Evolutionary conservation across 2,797 vertebrate genomes (phyloP), one percentile per base, ranked within the genome.

Genomic region (Gymnoscopelus braueri): DNA sequence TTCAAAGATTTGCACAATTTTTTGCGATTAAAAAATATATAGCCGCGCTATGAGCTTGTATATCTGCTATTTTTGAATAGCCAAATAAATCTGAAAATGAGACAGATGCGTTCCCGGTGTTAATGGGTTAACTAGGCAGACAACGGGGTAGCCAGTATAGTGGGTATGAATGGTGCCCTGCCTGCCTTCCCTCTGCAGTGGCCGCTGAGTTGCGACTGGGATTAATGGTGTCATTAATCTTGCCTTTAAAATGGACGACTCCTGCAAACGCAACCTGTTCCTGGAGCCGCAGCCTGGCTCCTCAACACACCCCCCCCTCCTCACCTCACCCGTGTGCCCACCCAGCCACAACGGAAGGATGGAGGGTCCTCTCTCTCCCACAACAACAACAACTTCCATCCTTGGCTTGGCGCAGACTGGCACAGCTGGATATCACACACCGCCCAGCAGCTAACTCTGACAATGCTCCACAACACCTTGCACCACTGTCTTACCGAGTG

Each of bases 171-270:
- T 88, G 81, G 67, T 78, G 76, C 19, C 19, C 19, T 19, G 32
- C 67, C 77, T 6, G 63, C 82, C 77, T 62, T 55, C 81, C 77
- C 81, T 73, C 84, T 83, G 82, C 78, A 84, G 83, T 51, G 72
- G 82, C 74, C 78, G 68, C 39, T 44, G 39, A 44, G 39, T 9
- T 44, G 39, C 81, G 89, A 88, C 89, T 59, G 78, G 81, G 78
- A 91, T 92, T 91, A 91, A 91, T 92, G 82, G 78, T 85, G 79
- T 88, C 87, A 90, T 93, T 91, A 92, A 91, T 89, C 86, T 83
- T 79, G 80, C 75, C 83, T 86, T 84, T 84, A 88, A 90, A 93
- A 92, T 88, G 84, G 89, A 92, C 80, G 87, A 88, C 87, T 89
- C 86, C 78, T 87, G 86, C 85, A 85, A 65, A 82, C 81, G 75